A percentile compares a stretch with the other conserved stretches of the same genome.
Evolutionary conservation across 2,888 invertebrate genomes (phyloP).

Genomic region (Camptogramma bilineatum): DNA sequence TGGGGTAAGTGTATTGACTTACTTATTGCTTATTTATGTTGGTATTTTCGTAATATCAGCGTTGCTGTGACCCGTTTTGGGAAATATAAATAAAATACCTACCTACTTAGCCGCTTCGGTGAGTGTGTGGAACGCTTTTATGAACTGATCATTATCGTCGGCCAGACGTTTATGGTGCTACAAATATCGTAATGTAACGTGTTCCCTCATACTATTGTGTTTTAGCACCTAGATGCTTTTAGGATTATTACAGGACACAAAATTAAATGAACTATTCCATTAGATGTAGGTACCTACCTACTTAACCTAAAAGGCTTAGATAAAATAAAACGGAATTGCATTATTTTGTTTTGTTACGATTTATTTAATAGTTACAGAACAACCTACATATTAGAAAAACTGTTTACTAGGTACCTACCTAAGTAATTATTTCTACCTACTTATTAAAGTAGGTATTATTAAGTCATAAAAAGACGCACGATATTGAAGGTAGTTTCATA

Average conservation of each 20-base stretch:
- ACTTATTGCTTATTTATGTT: background rate
- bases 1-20: slow-evolving; percentile 55
- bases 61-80: slow-evolving; percentile 53
- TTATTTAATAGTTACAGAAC: too few relatives aligned
- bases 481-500: too few relatives aligned
- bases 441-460: too few relatives aligned
- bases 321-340: too few relatives aligned
- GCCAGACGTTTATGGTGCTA: slow-evolving; percentile 29
- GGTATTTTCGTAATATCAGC: slow-evolving; percentile 24
- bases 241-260: slow-evolving; percentile 11
- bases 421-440: background rate
- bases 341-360: too few relatives aligned
- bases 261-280: background rate
- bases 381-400: too few relatives aligned
- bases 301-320: background rate
- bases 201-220: slow-evolving; percentile 9
- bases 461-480: too few relatives aligned
- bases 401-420: background rate
- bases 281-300: background rate
- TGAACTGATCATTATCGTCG: slow-evolving; percentile 37
- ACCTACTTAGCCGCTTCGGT: slow-evolving; percentile 34
- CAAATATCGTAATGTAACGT: slow-evolving; percentile 30
- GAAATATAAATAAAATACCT: slow-evolving; percentile 49
- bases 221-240: slow-evolving; percentile 7
- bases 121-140: slow-evolving; percentile 35